These are phyloP conservation scores for Margarornis squamiger DNA, from an alignment of 2,797 vertebrate species.

Conservation along the genomic window DNA sequence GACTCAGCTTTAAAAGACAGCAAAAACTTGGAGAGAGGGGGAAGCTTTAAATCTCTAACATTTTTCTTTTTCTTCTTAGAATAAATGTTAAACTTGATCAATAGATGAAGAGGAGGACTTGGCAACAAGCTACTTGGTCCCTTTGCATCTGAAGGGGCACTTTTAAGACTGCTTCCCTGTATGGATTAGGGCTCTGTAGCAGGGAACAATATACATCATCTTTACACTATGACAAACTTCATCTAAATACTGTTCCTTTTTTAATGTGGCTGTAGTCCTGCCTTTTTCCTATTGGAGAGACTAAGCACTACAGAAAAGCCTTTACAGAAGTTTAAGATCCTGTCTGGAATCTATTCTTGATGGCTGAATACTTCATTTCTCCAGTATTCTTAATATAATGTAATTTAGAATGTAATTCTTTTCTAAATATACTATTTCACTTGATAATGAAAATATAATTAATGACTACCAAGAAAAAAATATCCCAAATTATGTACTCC, in stretches of 20 bases:
- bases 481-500: neutral
- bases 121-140: neutral
- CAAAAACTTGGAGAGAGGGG: neutral
- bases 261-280: neutral
- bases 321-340: neutral
- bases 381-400: neutral
- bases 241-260: neutral
- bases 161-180: neutral
- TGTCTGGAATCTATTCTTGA: neutral
- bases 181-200: neutral
- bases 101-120: neutral
- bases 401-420: neutral
- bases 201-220: neutral
- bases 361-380: neutral
- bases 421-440: neutral
- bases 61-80: neutral
- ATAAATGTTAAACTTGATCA: neutral
- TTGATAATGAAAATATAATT: conserved; percentile 3
- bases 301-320: neutral
- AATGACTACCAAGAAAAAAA: neutral
- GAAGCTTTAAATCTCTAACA: neutral
- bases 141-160: neutral
- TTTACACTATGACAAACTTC: neutral
- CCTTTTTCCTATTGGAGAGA: neutral
- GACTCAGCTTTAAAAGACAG: neutral